Base-by-base conservation (phyloP, 1,140 invertebrate genomes). In the Eriocheir sinensis region DNA sequence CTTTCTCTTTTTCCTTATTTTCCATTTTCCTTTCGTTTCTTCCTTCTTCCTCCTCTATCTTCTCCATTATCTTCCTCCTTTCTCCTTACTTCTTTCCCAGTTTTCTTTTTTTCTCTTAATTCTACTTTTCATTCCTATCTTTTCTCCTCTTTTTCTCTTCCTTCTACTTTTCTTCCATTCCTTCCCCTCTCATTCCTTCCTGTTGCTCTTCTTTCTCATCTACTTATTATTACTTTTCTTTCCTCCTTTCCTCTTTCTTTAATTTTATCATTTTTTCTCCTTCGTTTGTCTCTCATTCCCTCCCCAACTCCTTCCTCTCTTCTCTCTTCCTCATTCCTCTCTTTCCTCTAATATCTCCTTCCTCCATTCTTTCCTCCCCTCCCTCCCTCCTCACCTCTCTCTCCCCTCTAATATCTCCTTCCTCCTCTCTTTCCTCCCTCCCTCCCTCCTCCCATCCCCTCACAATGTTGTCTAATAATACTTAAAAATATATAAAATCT, bases 121-220 rank as follows among this genome's bases (percentile, higher is more conserved):
- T n/a, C n/a, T n/a, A n/a, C n/a, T n/a, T n/a, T n/a, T n/a, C n/a
- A n/a, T n/a, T n/a, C n/a, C n/a, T n/a, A n/a, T n/a, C n/a, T n/a
- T n/a, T n/a, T n/a, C n/a, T n/a, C n/a, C n/a, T 83, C 80, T 83
- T 83, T 41, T 36, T 86, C 83, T n/a, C 40, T 86, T n/a, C 27
- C 40, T 41, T 86, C 27, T 41, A 12, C 12, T 38, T 83, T 83
- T 53, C 12, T 21, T 72, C n/a, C 60, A 4, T 21, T 72, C 27
- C 60, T 72, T 72, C 60, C 27, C n/a, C 21, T n/a, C n/a, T n/a
- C n/a, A n/a, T n/a, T n/a, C n/a, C n/a, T n/a, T n/a, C n/a, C n/a
- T n/a, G n/a, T n/a, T n/a, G 9, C 60, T 21, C 12, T 72, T 72
- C 60, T n/a, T n/a, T 72, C n/a, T 1, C 60, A 72, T n/a, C 0